Conservation (phyloP, 1,140 invertebrate species). For the Phymastichus coffea region DNA sequence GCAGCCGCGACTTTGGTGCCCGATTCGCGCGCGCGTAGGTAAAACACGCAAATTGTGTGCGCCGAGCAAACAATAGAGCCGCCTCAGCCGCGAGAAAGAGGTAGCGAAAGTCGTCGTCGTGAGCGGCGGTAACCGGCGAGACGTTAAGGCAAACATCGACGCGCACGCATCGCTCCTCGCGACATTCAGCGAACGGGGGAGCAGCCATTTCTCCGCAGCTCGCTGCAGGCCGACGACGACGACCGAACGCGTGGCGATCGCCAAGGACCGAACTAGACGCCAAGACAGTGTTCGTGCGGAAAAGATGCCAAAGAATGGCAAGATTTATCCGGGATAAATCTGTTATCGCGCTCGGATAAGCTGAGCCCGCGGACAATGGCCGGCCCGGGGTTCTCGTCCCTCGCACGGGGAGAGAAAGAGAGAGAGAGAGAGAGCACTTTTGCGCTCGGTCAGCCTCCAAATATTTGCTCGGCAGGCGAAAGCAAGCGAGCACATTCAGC, state of each 20-base stretch:
- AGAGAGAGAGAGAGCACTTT: too few relatives aligned
- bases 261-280: too few relatives aligned
- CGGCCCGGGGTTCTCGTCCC: constrained; percentile 29
- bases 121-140: constrained; percentile 34
- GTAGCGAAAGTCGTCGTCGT: constrained; percentile 28
- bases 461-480: constrained; percentile 48
- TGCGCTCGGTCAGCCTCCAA: constrained; percentile 43
- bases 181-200: background rate
- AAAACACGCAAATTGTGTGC: constrained; percentile 46
- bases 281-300: too few relatives aligned
- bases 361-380: constrained; percentile 42
- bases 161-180: constrained; percentile 18
- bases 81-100: background rate
- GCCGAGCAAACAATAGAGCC: constrained; percentile 38
- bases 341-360: constrained; percentile 45
- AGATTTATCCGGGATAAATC: constrained; percentile 37
- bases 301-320: too few relatives aligned
- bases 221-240: too few relatives aligned
- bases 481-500: constrained; percentile 14
- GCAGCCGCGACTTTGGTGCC: too few relatives aligned
- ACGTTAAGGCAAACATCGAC: constrained; percentile 49
- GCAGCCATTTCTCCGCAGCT: too few relatives aligned
- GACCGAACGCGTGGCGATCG: too few relatives aligned
- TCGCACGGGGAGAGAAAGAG: too few relatives aligned
- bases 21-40: constrained; percentile 33